These are phyloP conservation scores for Caenorhabditis inopinata DNA, from an alignment of 1,140 invertebrate species.

Conservation along the genomic window DNA sequence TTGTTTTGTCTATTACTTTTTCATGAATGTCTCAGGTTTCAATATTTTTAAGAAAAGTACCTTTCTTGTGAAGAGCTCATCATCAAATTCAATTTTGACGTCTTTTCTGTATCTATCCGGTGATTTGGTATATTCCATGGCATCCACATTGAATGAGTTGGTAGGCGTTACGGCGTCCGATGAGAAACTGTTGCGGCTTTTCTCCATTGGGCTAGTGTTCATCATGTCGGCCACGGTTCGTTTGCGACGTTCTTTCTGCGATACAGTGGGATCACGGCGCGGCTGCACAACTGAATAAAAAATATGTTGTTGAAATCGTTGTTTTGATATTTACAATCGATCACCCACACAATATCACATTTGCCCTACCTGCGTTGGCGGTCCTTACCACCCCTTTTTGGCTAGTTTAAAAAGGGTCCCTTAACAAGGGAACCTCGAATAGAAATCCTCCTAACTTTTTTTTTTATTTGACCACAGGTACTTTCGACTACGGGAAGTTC, in stretches of 20 bases:
- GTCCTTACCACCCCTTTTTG: no score
- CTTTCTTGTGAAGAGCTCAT: background rate
- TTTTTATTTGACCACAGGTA: no score
- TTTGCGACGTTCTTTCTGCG: constrained; percentile 46
- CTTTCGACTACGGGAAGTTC: no score
- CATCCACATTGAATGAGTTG: background rate
- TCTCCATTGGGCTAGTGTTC: background rate
- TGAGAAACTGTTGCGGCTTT: background rate
- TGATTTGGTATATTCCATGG: background rate
- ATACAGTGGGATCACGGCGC: constrained; percentile 48
- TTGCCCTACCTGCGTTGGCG: background rate
- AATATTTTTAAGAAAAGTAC: background rate
- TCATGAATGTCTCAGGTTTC: no score
- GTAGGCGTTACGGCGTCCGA: background rate
- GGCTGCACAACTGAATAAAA: constrained; percentile 49
- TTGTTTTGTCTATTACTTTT: no score
- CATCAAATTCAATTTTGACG: background rate
- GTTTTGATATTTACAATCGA: no score
- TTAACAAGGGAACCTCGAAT: no score
- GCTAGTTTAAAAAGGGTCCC: no score
- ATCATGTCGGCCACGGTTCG: background rate
- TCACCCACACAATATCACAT: background rate
- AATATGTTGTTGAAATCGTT: background rate
- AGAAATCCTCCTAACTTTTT: no score
- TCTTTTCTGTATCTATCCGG: background rate